Base-by-base conservation (phyloP, 2,113 vertebrate species). In the Callionymus lyra region DNA sequence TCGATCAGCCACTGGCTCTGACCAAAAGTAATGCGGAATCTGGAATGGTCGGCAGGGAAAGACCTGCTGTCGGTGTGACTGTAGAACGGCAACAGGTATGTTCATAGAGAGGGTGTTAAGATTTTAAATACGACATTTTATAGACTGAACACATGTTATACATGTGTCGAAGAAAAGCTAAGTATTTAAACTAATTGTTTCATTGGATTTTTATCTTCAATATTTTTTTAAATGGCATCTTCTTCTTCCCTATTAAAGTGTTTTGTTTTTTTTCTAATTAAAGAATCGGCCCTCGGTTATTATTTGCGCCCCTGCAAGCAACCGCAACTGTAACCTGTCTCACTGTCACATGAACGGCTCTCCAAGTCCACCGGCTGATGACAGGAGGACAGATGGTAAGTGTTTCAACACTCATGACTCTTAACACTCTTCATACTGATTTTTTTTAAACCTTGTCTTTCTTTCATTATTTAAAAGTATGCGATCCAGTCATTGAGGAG, bases 281-380 rank as follows among this genome's bases (percentile, higher is more conserved):
- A 44, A 97, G 94, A 98, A 98, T 83, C 94, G 94, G 41, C 94
- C 93, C 6, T 97, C 94, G 0, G 94, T 98, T 41, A 98, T 97
- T 70, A 98, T 88, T 9, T 98, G 94, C 6, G 94, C 92, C 5
- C 92, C 93, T 2, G 88, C 91, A 1, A 93, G 70, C 56, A 90
- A 84, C 75, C 88, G 90, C 12, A 93, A 93, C 68, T 96, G 92
- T 72, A 93, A 89, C 76, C 89, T 97, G 15, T 94, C 92, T 0
- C 90, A 93, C 56, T 97, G 92, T 72, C 92, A 94, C 58, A 76
- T 90, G 16, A 91, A 90, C 0, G 86, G 87, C 74, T 64, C 75
- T 9, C 47, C 87, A 1, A 76, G 84, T 0, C 56, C 76, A 37
- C 69, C 82, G 0, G 35, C 80, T 37, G 84, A 73, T 63, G 89